These are phyloP conservation scores for Acrossocheilus fasciatus DNA, from an alignment of 2,797 vertebrate genomes.

Conservation along the genomic window DNA sequence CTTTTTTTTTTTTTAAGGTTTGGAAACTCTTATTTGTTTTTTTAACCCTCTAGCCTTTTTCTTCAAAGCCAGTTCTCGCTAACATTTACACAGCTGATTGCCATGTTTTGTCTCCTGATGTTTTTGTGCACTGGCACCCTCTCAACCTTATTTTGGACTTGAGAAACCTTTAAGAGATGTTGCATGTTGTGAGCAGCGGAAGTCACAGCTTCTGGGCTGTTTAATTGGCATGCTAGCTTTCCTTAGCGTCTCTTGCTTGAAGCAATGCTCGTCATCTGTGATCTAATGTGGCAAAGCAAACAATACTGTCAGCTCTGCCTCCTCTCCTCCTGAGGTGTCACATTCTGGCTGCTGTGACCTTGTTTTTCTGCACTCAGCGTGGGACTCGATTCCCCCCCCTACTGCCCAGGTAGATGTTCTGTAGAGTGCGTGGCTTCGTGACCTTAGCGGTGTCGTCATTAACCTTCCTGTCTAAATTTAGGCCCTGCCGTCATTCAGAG, in stretches of 20 bases:
- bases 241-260: conserved; percentile 79
- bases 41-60: neutral
- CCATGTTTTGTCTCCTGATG: conserved; percentile 61
- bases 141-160: conserved; percentile 62
- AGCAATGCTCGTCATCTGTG: conserved; percentile 81
- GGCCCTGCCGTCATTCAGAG: conserved; percentile 65
- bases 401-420: conserved; percentile 69
- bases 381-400: conserved; percentile 65
- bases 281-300: conserved; percentile 65
- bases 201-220: conserved; percentile 76
- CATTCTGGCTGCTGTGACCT: conserved; percentile 74
- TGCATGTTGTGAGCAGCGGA: conserved; percentile 71
- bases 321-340: conserved; percentile 60
- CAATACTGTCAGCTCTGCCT: conserved; percentile 61
- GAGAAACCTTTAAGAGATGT: conserved; percentile 78
- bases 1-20: neutral
- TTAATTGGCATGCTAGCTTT: conserved; percentile 81
- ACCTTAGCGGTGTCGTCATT: conserved; percentile 74
- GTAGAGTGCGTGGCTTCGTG: conserved; percentile 47
- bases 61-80: conserved; percentile 22
- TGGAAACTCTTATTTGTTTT: neutral
- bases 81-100: conserved; percentile 25
- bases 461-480: conserved; percentile 82
- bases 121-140: conserved; percentile 53
- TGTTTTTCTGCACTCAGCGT: conserved; percentile 76